These are phyloP conservation scores for Stenurella melanura DNA, from an alignment of 2,888 invertebrate species.

Conservation along the genomic window DNA sequence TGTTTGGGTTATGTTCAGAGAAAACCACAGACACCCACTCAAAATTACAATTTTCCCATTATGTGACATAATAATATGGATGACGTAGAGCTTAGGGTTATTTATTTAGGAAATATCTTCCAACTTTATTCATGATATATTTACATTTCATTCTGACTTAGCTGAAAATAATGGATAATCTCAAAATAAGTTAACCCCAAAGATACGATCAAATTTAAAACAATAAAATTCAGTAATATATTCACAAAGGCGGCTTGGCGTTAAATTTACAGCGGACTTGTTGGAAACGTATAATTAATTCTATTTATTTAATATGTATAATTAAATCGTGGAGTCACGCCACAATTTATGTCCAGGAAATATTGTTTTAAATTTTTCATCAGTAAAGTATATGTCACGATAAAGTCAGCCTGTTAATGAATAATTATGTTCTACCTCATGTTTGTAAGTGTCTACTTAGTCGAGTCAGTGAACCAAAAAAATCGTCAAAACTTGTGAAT, in stretches of 20 bases:
- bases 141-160: constrained; percentile 5
- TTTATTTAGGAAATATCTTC: constrained; percentile 4
- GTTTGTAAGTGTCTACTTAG: too few species aligned
- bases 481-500: too few species aligned
- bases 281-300: constrained; percentile 15
- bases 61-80: neutral
- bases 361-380: neutral
- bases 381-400: neutral
- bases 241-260: constrained; percentile 2
- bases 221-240: constrained; percentile 24
- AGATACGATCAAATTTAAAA: constrained; percentile 3
- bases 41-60: constrained; percentile 16
- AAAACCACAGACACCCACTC: constrained; percentile 8
- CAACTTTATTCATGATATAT: constrained; percentile 11
- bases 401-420: neutral
- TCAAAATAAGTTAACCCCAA: constrained; percentile 8
- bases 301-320: constrained; percentile 8
- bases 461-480: too few species aligned
- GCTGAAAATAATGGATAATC: neutral
- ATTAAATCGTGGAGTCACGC: constrained; percentile 7
- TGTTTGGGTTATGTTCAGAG: neutral
- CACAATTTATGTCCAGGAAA: neutral
- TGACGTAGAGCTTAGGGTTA: neutral
- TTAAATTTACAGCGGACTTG: constrained; percentile 9
- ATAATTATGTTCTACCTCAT: neutral